Evolutionary conservation across 2,113 vertebrate genomes (phyloP).

Genomic region (Cynocephalus volans): DNA sequence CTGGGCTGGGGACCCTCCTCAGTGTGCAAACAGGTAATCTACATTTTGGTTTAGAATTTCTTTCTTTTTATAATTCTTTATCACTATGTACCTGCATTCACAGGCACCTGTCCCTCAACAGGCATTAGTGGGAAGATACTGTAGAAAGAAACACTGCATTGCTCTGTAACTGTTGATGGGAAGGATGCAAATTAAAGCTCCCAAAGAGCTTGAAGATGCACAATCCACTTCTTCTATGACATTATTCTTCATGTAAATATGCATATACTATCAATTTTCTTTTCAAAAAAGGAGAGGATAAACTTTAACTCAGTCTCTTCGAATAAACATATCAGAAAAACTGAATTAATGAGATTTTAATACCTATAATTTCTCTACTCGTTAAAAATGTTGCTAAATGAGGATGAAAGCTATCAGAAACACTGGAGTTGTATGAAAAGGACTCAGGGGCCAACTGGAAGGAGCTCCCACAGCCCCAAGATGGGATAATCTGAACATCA

Average conservation of each 20-base stretch:
- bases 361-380: constrained; percentile 67
- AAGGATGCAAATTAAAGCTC: constrained; percentile 44
- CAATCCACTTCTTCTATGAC: neutral
- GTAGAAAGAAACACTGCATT: neutral
- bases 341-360: constrained; percentile 68
- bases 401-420: constrained; percentile 13
- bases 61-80: neutral
- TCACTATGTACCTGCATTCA: constrained; percentile 6
- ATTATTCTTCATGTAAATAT: constrained; percentile 48
- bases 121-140: neutral
- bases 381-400: constrained; percentile 24
- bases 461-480: neutral
- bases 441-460: neutral
- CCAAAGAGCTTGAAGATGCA: neutral
- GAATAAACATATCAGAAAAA: constrained; percentile 65
- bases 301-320: constrained; percentile 44
- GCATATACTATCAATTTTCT: constrained; percentile 60
- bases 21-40: neutral
- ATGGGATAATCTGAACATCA: neutral
- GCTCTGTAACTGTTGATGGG: neutral
- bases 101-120: constrained; percentile 15
- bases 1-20: neutral
- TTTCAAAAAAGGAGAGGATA: constrained; percentile 66
- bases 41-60: neutral
- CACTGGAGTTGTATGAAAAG: neutral